phyloP scores from a whole-genome alignment of 2,113 vertebrate species.

The Gallinago paraguaiae region DNA sequence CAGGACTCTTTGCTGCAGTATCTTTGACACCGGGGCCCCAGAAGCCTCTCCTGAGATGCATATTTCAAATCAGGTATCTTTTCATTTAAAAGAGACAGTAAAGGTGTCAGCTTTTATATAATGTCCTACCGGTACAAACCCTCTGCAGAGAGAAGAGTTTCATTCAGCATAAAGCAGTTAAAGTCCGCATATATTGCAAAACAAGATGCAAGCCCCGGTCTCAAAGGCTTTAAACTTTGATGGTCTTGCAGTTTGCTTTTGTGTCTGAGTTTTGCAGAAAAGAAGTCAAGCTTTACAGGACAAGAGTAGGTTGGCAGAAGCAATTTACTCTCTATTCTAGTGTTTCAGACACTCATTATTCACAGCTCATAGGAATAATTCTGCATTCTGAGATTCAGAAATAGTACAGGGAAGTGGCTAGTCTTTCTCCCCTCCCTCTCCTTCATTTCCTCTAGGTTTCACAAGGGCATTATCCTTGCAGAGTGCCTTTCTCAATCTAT shows the following conservation, averaged over 20 bases:
- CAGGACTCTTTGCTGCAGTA: neutral
- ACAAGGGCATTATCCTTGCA: neutral
- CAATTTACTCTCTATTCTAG: neutral
- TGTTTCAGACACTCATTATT: neutral
- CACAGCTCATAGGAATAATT: neutral
- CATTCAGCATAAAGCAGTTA: neutral
- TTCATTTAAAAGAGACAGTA: neutral
- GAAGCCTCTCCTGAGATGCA: neutral
- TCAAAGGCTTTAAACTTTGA: neutral
- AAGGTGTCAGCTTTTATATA: neutral
- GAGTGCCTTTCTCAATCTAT: neutral
- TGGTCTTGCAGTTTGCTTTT: neutral
- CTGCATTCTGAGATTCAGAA: neutral
- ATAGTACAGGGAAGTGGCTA: accelerated
- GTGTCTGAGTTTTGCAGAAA: neutral
- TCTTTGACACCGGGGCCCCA: neutral
- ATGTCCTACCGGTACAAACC: neutral
- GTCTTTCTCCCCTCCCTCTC: neutral
- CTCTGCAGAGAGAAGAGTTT: neutral
- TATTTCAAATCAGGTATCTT: neutral
- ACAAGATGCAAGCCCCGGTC: neutral
- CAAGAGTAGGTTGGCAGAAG: neutral
- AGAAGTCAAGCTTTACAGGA: neutral
- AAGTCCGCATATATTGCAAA: neutral
- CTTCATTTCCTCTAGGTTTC: neutral